These are phyloP conservation scores for Etheostoma perlongum DNA, from an alignment of 2,797 vertebrate species.

Conservation along the genomic window DNA sequence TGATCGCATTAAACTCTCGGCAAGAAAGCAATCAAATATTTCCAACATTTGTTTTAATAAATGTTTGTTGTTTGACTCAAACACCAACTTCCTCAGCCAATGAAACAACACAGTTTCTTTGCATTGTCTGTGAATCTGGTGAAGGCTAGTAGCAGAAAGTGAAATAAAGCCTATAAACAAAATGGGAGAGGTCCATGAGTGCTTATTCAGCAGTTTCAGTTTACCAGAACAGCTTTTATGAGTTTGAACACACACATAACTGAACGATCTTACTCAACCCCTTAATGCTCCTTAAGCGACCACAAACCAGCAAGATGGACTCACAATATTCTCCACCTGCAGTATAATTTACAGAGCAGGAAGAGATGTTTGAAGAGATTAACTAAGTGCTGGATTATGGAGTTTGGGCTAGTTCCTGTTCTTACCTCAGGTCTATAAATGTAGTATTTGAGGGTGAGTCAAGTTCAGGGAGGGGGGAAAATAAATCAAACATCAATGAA, in stretches of 20 bases:
- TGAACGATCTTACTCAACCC: slow-evolving; percentile 38
- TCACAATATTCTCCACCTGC: slow-evolving; percentile 33
- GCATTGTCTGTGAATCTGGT: neutral
- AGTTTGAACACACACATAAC: slow-evolving; percentile 41
- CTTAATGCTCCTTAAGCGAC: slow-evolving; percentile 55
- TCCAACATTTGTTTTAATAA: too few species aligned
- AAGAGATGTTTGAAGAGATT: slow-evolving; percentile 25
- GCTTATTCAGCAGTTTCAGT: slow-evolving; percentile 56
- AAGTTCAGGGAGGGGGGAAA: neutral
- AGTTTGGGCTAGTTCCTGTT: slow-evolving; percentile 18
- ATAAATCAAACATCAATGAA: neutral
- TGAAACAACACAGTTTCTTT: neutral
- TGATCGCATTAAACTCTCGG: too few species aligned
- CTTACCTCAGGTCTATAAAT: neutral
- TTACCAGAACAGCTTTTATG: slow-evolving; percentile 63
- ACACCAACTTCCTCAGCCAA: neutral
- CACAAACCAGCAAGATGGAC: slow-evolving; percentile 47
- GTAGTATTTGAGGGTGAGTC: slow-evolving; percentile 4
- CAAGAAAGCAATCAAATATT: too few species aligned
- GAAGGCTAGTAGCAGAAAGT: neutral
- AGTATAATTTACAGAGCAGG: slow-evolving; percentile 35
- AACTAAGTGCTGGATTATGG: slow-evolving; percentile 13
- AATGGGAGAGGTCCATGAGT: slow-evolving; percentile 31
- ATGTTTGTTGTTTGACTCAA: neutral
- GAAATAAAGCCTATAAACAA: slow-evolving; percentile 23